These are phyloP conservation scores for Ormia ochracea DNA, from an alignment of 2,888 invertebrate species.

Conservation along the genomic window DNA sequence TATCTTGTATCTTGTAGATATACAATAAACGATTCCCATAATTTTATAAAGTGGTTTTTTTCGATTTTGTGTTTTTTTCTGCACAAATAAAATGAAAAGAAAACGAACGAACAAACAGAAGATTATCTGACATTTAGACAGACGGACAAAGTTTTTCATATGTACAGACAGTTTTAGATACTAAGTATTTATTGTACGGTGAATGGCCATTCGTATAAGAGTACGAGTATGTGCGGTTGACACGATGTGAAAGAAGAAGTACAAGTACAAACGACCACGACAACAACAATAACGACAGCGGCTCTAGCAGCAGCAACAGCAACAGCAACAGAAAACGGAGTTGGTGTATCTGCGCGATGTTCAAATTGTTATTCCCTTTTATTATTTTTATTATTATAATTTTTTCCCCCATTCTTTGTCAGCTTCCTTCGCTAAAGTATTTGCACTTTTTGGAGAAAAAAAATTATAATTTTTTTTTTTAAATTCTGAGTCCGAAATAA, in stretches of 20 bases:
- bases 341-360: conserved; percentile 58
- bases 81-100: conserved; percentile 22
- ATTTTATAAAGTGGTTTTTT: conserved; percentile 17
- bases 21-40: conserved; percentile 41
- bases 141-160: conserved; percentile 10
- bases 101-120: conserved; percentile 20
- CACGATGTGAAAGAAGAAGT: conserved; percentile 25
- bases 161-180: conserved; percentile 26
- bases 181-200: conserved; percentile 19
- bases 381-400: conserved; percentile 2
- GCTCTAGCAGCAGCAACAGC: background rate
- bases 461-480: background rate
- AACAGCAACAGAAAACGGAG: background rate
- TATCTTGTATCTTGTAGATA: conserved; percentile 33
- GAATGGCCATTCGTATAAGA: no score
- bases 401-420: conserved; percentile 11
- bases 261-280: conserved; percentile 40
- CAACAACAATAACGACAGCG: background rate
- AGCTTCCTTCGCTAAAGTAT: conserved; percentile 6
- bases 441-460: conserved; percentile 11
- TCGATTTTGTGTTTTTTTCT: background rate
- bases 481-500: conserved; percentile 6
- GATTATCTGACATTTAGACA: conserved; percentile 18
- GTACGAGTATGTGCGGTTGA: conserved; percentile 15
- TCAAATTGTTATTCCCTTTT: conserved; percentile 49